Evolutionary conservation across 2,113 vertebrate species (phyloP).

Genomic region (Jaculus jaculus): DNA sequence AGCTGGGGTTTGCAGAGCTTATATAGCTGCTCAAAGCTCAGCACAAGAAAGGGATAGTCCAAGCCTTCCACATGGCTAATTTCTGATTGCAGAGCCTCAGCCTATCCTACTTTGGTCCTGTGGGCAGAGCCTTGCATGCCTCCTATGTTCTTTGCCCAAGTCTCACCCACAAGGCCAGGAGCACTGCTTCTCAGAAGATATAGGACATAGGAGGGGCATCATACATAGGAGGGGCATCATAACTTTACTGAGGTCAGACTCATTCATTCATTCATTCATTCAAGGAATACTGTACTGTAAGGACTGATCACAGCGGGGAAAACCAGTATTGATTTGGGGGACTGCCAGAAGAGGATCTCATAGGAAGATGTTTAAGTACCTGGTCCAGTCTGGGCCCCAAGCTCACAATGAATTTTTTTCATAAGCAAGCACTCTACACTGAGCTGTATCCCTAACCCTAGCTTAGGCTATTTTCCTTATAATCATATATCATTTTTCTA

Average conservation of each 20-base stretch:
- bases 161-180: background rate
- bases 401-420: background rate
- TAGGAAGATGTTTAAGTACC: background rate
- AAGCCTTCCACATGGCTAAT: background rate
- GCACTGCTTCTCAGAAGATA: background rate
- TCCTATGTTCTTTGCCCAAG: background rate
- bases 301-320: background rate
- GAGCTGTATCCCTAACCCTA: too few relatives aligned
- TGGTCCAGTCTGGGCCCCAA: background rate
- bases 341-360: too few relatives aligned
- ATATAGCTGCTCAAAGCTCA: background rate
- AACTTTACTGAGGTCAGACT: too few relatives aligned
- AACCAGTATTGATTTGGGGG: background rate
- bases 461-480: too few relatives aligned
- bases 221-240: background rate
- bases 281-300: rapidly evolving
- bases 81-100: background rate
- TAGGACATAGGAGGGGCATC: too few relatives aligned
- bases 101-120: background rate
- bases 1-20: background rate
- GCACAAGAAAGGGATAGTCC: background rate
- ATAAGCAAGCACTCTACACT: too few relatives aligned
- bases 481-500: too few relatives aligned
- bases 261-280: background rate
- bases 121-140: background rate